Evolutionary conservation across 2,113 vertebrate species (phyloP).

Genomic region (Mugil cephalus): DNA sequence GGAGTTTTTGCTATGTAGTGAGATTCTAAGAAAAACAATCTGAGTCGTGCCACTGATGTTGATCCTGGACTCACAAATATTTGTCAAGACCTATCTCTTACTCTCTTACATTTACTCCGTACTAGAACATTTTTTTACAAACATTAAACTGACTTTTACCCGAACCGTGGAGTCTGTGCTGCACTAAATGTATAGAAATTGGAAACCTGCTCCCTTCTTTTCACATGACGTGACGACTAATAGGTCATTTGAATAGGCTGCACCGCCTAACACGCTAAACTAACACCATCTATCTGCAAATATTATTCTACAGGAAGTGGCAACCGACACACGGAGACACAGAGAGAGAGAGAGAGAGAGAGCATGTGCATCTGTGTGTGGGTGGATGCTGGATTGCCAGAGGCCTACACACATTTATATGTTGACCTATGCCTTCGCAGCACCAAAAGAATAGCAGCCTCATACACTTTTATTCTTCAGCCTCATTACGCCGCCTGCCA

Average conservation of each 20-base stretch:
- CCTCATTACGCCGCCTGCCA: too few relatives aligned
- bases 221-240: background rate
- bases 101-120: too few relatives aligned
- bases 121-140: too few relatives aligned
- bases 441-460: slow-evolving; percentile 13
- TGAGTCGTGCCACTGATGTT: background rate
- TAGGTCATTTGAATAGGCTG: too few relatives aligned
- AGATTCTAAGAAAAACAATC: background rate
- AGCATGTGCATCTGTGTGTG: slow-evolving; percentile 40
- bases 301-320: slow-evolving; percentile 7
- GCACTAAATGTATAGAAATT: too few relatives aligned
- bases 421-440: slow-evolving; percentile 13
- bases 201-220: background rate
- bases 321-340: too few relatives aligned
- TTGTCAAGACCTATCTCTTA: too few relatives aligned
- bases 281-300: slow-evolving; percentile 4
- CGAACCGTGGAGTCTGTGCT: background rate
- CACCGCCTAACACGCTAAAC: background rate
- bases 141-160: background rate
- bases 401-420: slow-evolving; percentile 39
- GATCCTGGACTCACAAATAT: background rate
- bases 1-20: background rate
- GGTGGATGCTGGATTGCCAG: slow-evolving; percentile 44
- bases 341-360: too few relatives aligned
- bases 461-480: slow-evolving; percentile 1